Evolutionary conservation across 2,888 invertebrate species (phyloP), one percentile per base, ranked within the genome.

Genomic region (Stratiomys singularior): DNA sequence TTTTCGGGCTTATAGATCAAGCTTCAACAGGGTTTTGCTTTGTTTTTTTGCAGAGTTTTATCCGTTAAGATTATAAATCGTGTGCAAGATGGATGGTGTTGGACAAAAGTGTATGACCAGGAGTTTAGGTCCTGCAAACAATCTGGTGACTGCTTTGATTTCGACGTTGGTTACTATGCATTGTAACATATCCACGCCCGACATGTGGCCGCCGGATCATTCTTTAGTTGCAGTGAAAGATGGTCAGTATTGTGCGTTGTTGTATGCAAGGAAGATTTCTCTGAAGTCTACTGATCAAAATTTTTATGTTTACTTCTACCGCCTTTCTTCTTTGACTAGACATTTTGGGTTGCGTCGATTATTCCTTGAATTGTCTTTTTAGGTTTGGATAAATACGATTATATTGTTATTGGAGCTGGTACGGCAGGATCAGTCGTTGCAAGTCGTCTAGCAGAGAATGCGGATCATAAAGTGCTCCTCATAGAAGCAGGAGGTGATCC

Each of bases 391-490:
- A 89, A 90, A 37, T 96, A 95, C 82, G 94, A 96, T 85, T 96
- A 96, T 83, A 93, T 96, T 80, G 89, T 95, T 63, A 91, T 96
- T 13, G 96, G 96, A 2, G 93, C 92, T 0, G 96, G 96, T 30
- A 95, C 96, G 5, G 95, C 96, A 84, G 95, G 95, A 64, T 84
- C 87, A 79, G 87, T 87, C 1, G 78, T 88, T 44, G 88, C 88
- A 1, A 86, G 87, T 77, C 85, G 88, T 0, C 84, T 88, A 66
- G 84, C 87, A 0, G 88, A 88, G 82, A 85, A 87, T 81, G 84
- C 84, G 58, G 82, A 87, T 4, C 88, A 88, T 88, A 87, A 84
- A 4, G 88, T 90, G 0, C 85, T 89, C 25, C 83, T 90, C 0
- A 82, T 90, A 9, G 90, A 90, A 82, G 90, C 89, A 0, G 90